These are phyloP conservation scores for Caprella mutica DNA, from an alignment of 2,888 invertebrate genomes.

Conservation along the genomic window DNA sequence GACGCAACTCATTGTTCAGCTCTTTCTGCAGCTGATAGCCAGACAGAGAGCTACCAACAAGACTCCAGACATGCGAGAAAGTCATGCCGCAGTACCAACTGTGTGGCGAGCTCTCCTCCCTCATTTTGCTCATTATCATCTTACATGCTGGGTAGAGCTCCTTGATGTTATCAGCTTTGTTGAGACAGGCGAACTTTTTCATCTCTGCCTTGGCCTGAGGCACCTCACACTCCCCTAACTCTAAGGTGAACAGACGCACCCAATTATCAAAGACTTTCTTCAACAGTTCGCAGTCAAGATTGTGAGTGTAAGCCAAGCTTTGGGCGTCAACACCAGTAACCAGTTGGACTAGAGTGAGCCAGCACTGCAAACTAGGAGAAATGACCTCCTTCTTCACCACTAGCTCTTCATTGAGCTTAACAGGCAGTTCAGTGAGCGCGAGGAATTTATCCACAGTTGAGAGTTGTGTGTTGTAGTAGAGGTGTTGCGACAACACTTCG, in stretches of 20 bases:
- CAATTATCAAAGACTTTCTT: not conserved
- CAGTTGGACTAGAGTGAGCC: slow-evolving; percentile 7
- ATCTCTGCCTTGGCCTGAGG: too few relatives aligned
- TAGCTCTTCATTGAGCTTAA: not conserved
- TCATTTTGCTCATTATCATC: too few relatives aligned
- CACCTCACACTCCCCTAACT: too few relatives aligned
- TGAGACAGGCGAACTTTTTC: too few relatives aligned
- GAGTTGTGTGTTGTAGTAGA: not conserved
- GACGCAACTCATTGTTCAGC: not conserved
- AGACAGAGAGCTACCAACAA: not conserved
- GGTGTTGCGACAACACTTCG: slow-evolving; percentile 1
- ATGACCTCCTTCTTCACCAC: not conserved
- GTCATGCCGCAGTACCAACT: too few relatives aligned
- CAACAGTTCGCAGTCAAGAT: slow-evolving; percentile 6
- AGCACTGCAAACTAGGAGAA: not conserved
- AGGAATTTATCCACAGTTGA: not conserved
- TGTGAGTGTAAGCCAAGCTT: slow-evolving; percentile 8
- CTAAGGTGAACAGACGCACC: not conserved
- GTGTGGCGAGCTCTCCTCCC: too few relatives aligned
- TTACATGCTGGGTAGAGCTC: too few relatives aligned
- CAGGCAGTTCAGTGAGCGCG: not conserved
- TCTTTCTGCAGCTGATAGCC: not conserved
- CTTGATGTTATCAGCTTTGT: too few relatives aligned
- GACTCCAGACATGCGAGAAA: slow-evolving; percentile 5
- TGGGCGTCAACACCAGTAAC: slow-evolving; percentile 6